Percentiles rank a stretch among this genome's conserved stretches.
Conservation (phyloP, 2,888 invertebrate genomes). For the Megamerina dolium region DNA sequence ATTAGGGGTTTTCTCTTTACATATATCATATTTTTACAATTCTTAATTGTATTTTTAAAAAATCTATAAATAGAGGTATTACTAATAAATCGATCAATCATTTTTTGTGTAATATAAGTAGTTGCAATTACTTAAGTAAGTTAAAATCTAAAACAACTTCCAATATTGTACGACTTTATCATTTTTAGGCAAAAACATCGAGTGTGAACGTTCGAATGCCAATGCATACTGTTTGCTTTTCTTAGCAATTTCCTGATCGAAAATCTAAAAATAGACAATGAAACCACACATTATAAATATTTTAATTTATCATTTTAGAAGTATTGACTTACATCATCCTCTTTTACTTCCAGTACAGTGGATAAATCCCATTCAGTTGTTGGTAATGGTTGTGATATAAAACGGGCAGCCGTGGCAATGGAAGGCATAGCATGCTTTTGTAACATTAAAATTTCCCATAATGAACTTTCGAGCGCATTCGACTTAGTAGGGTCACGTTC, state of each 20-base stretch:
- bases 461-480: slow-evolving; percentile 77
- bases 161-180: slow-evolving; percentile 66
- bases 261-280: slow-evolving; percentile 54
- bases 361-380: slow-evolving; percentile 64
- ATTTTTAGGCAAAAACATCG: slow-evolving; percentile 56
- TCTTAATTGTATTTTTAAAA: no score
- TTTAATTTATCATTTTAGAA: slow-evolving; percentile 7
- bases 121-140: no score
- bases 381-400: slow-evolving; percentile 63
- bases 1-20: no score
- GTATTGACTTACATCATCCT: slow-evolving; percentile 54
- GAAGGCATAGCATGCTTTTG: slow-evolving; percentile 67
- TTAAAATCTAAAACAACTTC: slow-evolving; percentile 50
- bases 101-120: no score
- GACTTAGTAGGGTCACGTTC: slow-evolving; percentile 74
- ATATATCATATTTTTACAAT: no score
- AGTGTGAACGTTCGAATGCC: slow-evolving; percentile 67
- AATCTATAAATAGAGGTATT: no score
- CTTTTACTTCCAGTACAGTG: slow-evolving; percentile 59
- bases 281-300: not conserved
- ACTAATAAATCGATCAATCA: no score
- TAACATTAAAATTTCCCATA: slow-evolving; percentile 87
- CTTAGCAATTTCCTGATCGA: slow-evolving; percentile 71
- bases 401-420: slow-evolving; percentile 65
- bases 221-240: slow-evolving; percentile 68